A percentile compares a stretch with the other conserved stretches of the same genome.
Conservation (phyloP, 2,888 invertebrate species). For the Byasa hedistus region DNA sequence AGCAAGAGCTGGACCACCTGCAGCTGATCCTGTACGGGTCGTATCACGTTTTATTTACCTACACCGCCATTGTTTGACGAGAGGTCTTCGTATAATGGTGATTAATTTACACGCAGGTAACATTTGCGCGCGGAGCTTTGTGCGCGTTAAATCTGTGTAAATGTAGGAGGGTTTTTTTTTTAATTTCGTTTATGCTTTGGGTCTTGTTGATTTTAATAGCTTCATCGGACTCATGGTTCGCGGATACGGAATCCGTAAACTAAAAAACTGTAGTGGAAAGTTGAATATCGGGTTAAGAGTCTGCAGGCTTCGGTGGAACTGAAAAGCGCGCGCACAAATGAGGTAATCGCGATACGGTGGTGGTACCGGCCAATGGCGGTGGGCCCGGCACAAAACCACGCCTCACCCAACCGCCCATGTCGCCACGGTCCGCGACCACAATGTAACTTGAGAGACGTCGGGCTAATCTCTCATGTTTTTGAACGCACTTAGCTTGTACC, state of each 20-base stretch:
- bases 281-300: too few species aligned
- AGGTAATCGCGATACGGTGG: background rate
- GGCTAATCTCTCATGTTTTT: conserved; percentile 13
- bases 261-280: too few species aligned
- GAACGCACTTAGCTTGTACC: background rate
- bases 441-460: conserved; percentile 5
- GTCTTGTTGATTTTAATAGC: too few species aligned
- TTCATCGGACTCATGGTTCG: too few species aligned
- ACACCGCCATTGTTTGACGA: conserved; percentile 39
- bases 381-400: conserved; percentile 33
- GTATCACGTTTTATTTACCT: conserved; percentile 46
- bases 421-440: conserved; percentile 23
- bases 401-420: conserved; percentile 37
- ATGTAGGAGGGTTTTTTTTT: too few species aligned
- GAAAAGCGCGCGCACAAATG: background rate
- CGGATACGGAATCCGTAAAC: too few species aligned
- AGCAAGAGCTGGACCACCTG: too few species aligned
- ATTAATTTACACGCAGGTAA: background rate
- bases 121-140: background rate
- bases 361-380: conserved; percentile 36
- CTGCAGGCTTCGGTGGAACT: background rate
- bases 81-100: conserved; percentile 28
- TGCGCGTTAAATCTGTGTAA: background rate
- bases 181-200: too few species aligned
- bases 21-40: background rate